A percentile compares a stretch with the other conserved stretches of the same genome.
These are phyloP conservation scores for Stigmatopora argus DNA, from an alignment of 2,113 vertebrate species.

Conservation along the genomic window DNA sequence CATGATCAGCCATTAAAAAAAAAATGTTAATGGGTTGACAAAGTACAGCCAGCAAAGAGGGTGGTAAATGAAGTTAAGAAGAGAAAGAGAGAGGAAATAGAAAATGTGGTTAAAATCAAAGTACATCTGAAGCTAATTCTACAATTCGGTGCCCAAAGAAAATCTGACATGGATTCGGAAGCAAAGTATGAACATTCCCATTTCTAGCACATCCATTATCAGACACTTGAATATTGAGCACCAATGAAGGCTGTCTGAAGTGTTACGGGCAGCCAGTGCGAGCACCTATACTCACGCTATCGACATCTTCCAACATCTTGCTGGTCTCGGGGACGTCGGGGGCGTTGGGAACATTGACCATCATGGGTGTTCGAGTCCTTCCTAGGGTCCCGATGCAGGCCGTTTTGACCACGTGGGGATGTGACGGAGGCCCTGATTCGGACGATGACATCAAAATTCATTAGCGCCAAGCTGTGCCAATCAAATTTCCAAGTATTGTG, in stretches of 20 bases:
- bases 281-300: slow-evolving; percentile 80
- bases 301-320: slow-evolving; percentile 89
- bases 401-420: slow-evolving; percentile 87
- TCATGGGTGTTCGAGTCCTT: slow-evolving; percentile 86
- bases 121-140: slow-evolving; percentile 23
- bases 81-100: slow-evolving; percentile 61
- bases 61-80: slow-evolving; percentile 54
- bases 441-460: not conserved
- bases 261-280: slow-evolving; percentile 2
- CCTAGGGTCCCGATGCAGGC: slow-evolving; percentile 92
- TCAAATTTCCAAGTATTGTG: not conserved
- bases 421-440: slow-evolving; percentile 71
- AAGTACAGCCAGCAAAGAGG: slow-evolving; percentile 52
- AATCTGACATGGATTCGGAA: slow-evolving; percentile 42
- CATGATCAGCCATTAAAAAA: slow-evolving; percentile 17
- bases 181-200: slow-evolving; percentile 23
- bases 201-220: not conserved
- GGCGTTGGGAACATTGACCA: slow-evolving; percentile 88
- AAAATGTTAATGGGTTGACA: slow-evolving; percentile 26
- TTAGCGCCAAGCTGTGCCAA: slow-evolving; percentile 2
- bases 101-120: slow-evolving; percentile 57
- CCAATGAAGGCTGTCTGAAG: slow-evolving; percentile 1
- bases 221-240: not conserved
- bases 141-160: slow-evolving; percentile 41
- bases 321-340: slow-evolving; percentile 87